Evolutionary conservation across 2,888 invertebrate genomes (phyloP).

Genomic region (Lepeophtheirus nordmannii): DNA sequence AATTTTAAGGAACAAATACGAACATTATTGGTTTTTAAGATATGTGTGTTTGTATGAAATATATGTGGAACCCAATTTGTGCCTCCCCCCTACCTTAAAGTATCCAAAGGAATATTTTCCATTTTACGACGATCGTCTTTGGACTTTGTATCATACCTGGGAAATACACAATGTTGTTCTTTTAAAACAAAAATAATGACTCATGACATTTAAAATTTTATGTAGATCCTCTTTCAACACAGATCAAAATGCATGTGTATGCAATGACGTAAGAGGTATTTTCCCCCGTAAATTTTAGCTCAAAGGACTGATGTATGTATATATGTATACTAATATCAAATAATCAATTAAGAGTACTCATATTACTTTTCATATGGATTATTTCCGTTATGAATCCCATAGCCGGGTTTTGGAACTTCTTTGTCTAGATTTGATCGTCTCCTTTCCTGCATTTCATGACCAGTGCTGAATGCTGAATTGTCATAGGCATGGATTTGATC

Average conservation of each 20-base stretch:
- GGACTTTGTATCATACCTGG: neutral
- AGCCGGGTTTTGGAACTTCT: neutral
- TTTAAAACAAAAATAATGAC: neutral
- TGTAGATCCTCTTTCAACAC: no score
- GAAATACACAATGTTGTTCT: neutral
- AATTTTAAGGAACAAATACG: no score
- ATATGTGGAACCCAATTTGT: no score
- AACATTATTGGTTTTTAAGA: no score
- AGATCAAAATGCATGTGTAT: no score
- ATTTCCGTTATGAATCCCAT: neutral
- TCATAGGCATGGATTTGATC: constrained; percentile 22
- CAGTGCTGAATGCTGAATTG: constrained; percentile 1
- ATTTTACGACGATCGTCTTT: neutral
- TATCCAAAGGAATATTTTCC: constrained; percentile 4
- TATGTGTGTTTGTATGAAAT: no score
- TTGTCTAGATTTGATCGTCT: neutral
- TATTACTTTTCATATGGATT: neutral
- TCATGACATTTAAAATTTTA: no score
- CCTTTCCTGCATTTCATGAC: constrained; percentile 23
- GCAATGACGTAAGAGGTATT: no score
- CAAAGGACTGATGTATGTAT: no score
- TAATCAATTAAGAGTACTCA: no score
- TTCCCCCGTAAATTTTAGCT: no score
- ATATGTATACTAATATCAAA: no score
- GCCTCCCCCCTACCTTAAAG: neutral